These are phyloP conservation scores for Poliocrania exsul DNA, from an alignment of 2,797 vertebrate genomes.

Conservation along the genomic window DNA sequence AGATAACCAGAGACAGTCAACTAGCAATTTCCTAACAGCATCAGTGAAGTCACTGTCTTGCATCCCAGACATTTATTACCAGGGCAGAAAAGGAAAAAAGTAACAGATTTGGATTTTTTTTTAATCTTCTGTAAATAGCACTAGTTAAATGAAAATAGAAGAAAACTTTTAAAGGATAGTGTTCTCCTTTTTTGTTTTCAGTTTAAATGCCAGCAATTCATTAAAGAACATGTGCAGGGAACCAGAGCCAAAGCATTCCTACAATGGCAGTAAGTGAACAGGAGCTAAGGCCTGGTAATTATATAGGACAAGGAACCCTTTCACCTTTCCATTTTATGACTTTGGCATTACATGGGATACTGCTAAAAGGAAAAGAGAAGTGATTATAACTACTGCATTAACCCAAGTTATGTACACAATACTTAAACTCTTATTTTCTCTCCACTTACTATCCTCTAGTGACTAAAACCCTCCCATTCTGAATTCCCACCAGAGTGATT, in stretches of 20 bases:
- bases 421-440: slow-evolving; percentile 17
- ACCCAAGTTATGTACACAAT: not conserved
- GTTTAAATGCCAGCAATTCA: not conserved
- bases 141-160: not conserved
- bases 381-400: slow-evolving; percentile 17
- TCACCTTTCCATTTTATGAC: slow-evolving; percentile 18
- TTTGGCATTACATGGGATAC: not conserved
- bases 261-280: not conserved
- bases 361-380: slow-evolving; percentile 39
- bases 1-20: not conserved
- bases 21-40: not conserved
- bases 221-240: slow-evolving; percentile 13
- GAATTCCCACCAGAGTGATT: not conserved
- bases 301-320: slow-evolving; percentile 15
- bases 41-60: not conserved
- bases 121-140: not conserved
- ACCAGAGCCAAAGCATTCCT: not conserved
- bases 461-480: not conserved
- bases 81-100: not conserved
- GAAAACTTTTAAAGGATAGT: not conserved
- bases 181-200: not conserved
- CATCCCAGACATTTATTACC: not conserved
- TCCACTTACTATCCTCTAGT: not conserved
- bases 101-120: not conserved
- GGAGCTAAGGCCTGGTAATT: slow-evolving; percentile 23